Evolutionary conservation across 2,888 invertebrate genomes (phyloP).

Genomic region (Andrena haemorrhoa): DNA sequence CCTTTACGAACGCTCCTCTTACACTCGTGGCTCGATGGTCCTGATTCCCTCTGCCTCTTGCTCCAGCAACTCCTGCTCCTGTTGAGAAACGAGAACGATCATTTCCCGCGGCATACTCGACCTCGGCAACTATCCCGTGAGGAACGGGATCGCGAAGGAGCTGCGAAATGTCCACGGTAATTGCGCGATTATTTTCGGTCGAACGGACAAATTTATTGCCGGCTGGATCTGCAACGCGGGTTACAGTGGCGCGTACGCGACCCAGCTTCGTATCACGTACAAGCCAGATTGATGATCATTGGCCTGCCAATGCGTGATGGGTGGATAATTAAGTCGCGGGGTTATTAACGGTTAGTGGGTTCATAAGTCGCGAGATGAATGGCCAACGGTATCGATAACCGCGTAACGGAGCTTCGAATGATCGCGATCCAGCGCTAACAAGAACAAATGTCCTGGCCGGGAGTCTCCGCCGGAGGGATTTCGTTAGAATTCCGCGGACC

Average conservation of each 20-base stretch:
- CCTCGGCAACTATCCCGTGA: not conserved
- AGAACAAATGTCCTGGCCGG: not conserved
- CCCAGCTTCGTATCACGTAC: conserved; percentile 8
- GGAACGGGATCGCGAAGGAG: not conserved
- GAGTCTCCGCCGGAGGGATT: conserved; percentile 10
- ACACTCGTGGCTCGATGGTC: conserved; percentile 3
- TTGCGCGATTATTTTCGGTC: conserved; percentile 35
- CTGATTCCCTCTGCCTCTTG: conserved; percentile 13
- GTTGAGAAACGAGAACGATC: conserved; percentile 23
- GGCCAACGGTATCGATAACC: conserved; percentile 6
- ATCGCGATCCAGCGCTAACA: conserved; percentile 12
- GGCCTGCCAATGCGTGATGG: conserved; percentile 47
- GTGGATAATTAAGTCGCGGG: conserved; percentile 49
- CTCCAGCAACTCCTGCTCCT: not conserved
- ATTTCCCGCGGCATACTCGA: not conserved
- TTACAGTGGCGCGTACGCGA: not conserved
- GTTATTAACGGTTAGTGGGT: conserved; percentile 44
- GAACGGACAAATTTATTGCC: conserved; percentile 34
- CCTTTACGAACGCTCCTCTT: conserved; percentile 3
- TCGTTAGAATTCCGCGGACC: not conserved
- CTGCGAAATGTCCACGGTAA: not conserved
- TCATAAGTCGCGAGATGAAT: conserved; percentile 26
- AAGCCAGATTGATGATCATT: conserved; percentile 53
- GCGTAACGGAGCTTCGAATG: not conserved
- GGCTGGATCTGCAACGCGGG: not conserved